Base-by-base conservation (phyloP, 2,888 invertebrate species). In the Morpho helenor region DNA sequence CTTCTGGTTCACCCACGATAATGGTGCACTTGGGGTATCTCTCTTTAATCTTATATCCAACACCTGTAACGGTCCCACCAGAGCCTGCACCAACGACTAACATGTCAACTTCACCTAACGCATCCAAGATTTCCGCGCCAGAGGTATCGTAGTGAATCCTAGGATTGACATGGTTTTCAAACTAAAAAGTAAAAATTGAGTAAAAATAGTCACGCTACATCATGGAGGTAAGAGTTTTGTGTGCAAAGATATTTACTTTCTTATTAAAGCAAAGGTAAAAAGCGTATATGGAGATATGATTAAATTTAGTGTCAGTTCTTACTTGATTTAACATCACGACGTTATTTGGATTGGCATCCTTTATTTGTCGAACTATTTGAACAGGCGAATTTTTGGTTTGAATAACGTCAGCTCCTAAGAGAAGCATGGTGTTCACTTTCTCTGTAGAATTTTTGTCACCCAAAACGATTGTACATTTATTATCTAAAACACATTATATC, bases 381-480 rank as follows among this genome's bases (percentile, higher is more conserved):
- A 56, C 56, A 3, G 60, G 40, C 7, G 63, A 64, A 16, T 62
- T 65, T 48, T 71, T 71, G 5, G 7, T 98, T 54, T 98, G 92
- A 8, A 98, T 94, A 60, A 99, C 97, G 86, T 98, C 94, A 2
- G 98, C 98, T 0, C 99, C 99, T 10, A 99, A 91, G 0, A 96
- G 94, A 65, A 93, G 92, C 70, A 99, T 84, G 0, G 96, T 94
- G 70, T 95, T 94, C 2, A 97, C 96, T 89, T 99, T 99, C 82
- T 99, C 99, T 72, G 95, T 94, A 22, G 98, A 98, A 97, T 98
- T 98, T 87, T 98, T 98, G 77, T 97, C 96, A 0, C 98, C 97
- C 95, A 98, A 97, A 0, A 98, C 97, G 70, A 99, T 97, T 45
- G 97, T 93, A 80, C 98, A 98, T 65, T 94, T 94, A 84, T 98